Percentiles rank a stretch among this genome's conserved stretches.
These are phyloP conservation scores for Euzophera pinguis DNA, from an alignment of 2,888 invertebrate genomes.

Conservation along the genomic window DNA sequence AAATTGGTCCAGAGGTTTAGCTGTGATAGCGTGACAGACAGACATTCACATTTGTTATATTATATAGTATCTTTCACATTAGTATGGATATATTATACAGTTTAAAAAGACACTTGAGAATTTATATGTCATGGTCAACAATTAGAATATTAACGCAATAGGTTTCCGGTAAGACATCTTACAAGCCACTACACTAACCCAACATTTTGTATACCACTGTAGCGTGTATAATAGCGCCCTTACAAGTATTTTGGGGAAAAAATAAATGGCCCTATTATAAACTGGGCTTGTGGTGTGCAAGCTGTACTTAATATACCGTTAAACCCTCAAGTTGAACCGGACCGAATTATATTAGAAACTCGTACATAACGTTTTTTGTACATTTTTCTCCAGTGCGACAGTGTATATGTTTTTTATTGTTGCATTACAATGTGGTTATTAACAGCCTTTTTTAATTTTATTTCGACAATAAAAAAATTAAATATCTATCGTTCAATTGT, in stretches of 20 bases:
- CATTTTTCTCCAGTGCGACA: neutral
- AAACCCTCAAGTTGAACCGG: slow-evolving; percentile 41
- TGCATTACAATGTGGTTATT: no score
- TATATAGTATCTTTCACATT: no score
- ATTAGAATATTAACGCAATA: slow-evolving; percentile 5
- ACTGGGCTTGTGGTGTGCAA: slow-evolving; percentile 45
- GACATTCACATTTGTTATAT: no score
- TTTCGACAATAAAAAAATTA: no score
- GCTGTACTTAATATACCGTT: slow-evolving; percentile 42
- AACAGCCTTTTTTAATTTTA: no score
- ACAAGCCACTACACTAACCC: slow-evolving; percentile 19
- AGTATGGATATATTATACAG: no score
- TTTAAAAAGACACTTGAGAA: no score
- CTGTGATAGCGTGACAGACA: no score
- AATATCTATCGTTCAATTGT: no score
- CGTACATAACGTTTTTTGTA: neutral
- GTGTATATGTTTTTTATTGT: no score
- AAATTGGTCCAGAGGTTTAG: no score
- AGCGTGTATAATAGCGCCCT: slow-evolving; percentile 70
- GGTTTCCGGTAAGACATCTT: slow-evolving; percentile 11
- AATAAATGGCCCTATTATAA: slow-evolving; percentile 47
- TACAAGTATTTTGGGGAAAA: slow-evolving; percentile 55
- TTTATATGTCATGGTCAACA: no score
- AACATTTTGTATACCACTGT: slow-evolving; percentile 50
- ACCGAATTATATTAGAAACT: slow-evolving; percentile 13